phyloP scores from a whole-genome alignment of 2,113 vertebrate species.

The Girardinichthys multiradiatus region DNA sequence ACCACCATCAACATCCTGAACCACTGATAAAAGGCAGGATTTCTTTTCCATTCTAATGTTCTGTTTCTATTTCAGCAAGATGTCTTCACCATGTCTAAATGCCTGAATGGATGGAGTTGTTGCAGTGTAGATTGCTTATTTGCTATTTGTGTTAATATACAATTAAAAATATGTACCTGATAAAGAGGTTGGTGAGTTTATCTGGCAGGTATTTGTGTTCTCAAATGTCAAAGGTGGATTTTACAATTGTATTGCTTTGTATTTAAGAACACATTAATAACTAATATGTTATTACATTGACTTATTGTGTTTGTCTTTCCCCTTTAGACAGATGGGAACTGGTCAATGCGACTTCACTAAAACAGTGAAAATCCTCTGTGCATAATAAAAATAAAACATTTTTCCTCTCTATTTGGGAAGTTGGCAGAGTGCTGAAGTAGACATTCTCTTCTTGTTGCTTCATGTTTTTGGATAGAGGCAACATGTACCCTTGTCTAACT shows the following conservation, averaged over 20 bases:
- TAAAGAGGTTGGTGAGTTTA: neutral
- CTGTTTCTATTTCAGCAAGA: no score
- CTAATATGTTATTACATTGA: slow-evolving; percentile 14
- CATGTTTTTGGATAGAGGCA: slow-evolving; percentile 75
- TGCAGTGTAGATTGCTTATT: neutral
- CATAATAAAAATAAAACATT: slow-evolving; percentile 58
- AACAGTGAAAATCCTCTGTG: slow-evolving; percentile 45
- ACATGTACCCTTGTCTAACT: slow-evolving; percentile 55
- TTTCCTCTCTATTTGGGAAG: slow-evolving; percentile 73
- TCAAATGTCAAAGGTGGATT: slow-evolving; percentile 29
- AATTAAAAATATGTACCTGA: no score
- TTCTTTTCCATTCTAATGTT: no score
- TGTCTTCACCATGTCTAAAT: neutral
- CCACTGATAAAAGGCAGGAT: no score
- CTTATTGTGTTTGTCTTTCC: slow-evolving; percentile 23
- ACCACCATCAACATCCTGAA: neutral
- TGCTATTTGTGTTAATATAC: neutral
- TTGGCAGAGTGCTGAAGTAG: slow-evolving; percentile 72
- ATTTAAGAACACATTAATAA: slow-evolving; percentile 15
- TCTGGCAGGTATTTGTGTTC: slow-evolving; percentile 36
- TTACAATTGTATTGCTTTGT: slow-evolving; percentile 9
- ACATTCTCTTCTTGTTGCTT: slow-evolving; percentile 82
- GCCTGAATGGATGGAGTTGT: neutral
- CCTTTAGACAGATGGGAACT: slow-evolving; percentile 33
- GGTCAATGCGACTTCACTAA: slow-evolving; percentile 39